Evolutionary conservation across 2,113 vertebrate species (phyloP).

Genomic region (Cyphomyrus discorhynchus): DNA sequence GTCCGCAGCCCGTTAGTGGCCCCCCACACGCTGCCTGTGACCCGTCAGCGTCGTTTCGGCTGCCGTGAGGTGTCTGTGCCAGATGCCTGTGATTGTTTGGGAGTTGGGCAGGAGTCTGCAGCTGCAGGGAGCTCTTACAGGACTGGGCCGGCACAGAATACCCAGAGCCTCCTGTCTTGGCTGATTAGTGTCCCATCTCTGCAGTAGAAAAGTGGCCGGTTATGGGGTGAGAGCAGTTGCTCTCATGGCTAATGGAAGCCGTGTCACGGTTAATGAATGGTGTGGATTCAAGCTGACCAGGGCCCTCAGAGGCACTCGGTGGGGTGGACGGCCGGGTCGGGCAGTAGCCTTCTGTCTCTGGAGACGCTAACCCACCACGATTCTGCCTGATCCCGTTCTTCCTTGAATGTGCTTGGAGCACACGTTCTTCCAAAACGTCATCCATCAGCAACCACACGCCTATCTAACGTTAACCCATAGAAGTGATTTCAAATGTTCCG

Average conservation of each 20-base stretch:
- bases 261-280: slow-evolving; percentile 75
- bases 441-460: background rate
- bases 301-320: slow-evolving; percentile 39
- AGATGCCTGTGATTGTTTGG: background rate
- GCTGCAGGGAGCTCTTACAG: background rate
- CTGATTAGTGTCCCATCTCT: slow-evolving; percentile 36
- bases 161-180: background rate
- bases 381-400: background rate
- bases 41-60: background rate
- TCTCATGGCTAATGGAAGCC: slow-evolving; percentile 73
- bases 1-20: background rate
- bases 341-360: background rate
- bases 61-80: background rate
- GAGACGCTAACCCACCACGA: background rate
- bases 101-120: background rate
- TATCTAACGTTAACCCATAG: background rate
- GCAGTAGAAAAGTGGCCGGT: slow-evolving; percentile 70
- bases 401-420: background rate
- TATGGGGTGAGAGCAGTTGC: slow-evolving; percentile 66
- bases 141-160: background rate
- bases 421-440: background rate
- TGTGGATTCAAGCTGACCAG: slow-evolving; percentile 69
- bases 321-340: background rate
- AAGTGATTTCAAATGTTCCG: background rate
- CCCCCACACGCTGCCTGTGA: background rate